Percentiles rank a stretch among this genome's conserved stretches.
phyloP scores from a whole-genome alignment of 2,113 vertebrate genomes.

The Toxotes chatareus region DNA sequence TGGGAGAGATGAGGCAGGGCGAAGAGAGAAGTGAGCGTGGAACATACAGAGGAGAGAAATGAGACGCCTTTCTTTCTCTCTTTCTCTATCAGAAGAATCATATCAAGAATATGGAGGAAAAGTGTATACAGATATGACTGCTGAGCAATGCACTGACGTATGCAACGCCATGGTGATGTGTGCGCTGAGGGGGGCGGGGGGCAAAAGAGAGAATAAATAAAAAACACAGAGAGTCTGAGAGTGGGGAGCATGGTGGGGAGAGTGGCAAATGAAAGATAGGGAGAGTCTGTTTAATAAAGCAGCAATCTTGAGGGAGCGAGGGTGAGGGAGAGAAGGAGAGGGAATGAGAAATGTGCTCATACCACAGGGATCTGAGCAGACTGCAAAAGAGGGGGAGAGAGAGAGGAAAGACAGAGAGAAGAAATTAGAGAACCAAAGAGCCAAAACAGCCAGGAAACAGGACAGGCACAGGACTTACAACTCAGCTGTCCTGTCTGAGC shows the following conservation, averaged over 20 bases:
- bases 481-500: slow-evolving; percentile 37
- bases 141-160: slow-evolving; percentile 55
- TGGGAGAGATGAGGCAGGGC: slow-evolving; percentile 47
- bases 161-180: slow-evolving; percentile 54
- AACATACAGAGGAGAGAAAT: slow-evolving; percentile 39
- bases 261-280: slow-evolving; percentile 81
- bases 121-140: slow-evolving; percentile 35
- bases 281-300: slow-evolving; percentile 83
- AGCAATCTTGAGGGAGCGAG: slow-evolving; percentile 76
- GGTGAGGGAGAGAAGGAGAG: slow-evolving; percentile 67
- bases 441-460: slow-evolving; percentile 37
- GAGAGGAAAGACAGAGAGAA: slow-evolving; percentile 54
- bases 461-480: slow-evolving; percentile 20
- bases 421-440: slow-evolving; percentile 59
- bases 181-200: slow-evolving; percentile 40
- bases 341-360: slow-evolving; percentile 82
- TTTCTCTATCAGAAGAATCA: not conserved
- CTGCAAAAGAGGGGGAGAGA: slow-evolving; percentile 70
- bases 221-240: slow-evolving; percentile 44
- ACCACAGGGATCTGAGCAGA: slow-evolving; percentile 80
- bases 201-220: slow-evolving; percentile 65
- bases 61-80: slow-evolving; percentile 14
- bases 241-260: slow-evolving; percentile 58
- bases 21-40: slow-evolving; percentile 17
- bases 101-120: slow-evolving; percentile 4